Conservation (phyloP, 2,888 invertebrate genomes). For the Ferrisia virgata region DNA sequence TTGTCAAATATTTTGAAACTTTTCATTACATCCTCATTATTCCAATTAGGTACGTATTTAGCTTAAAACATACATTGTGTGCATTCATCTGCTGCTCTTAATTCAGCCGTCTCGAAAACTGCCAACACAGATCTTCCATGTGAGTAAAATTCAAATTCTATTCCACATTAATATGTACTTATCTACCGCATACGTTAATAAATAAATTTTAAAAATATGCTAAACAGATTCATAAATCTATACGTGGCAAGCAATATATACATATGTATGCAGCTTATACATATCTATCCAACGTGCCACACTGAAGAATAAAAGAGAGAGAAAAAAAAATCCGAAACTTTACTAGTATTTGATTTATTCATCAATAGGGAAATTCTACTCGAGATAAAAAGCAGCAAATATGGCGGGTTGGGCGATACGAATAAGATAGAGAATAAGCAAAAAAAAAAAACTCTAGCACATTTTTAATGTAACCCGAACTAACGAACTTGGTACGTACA, state of each 20-base stretch:
- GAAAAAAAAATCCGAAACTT: too few species aligned
- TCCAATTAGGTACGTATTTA: too few species aligned
- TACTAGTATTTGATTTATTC: neutral
- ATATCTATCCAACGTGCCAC: neutral
- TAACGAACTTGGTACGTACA: neutral
- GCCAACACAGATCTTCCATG: too few species aligned
- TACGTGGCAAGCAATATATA: too few species aligned
- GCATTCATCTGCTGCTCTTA: too few species aligned
- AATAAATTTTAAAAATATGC: neutral
- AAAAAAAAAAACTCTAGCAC: neutral
- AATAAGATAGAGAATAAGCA: neutral
- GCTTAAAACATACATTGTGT: too few species aligned
- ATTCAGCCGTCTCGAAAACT: too few species aligned
- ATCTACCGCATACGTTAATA: neutral
- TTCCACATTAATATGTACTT: neutral
- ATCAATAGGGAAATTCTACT: constrained; percentile 7
- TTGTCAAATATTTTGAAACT: too few species aligned
- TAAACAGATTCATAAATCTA: constrained; percentile 12
- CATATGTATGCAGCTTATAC: too few species aligned
- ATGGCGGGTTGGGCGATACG: neutral
- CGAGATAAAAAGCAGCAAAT: neutral
- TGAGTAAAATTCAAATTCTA: neutral
- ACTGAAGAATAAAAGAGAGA: neutral
- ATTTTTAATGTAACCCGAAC: constrained; percentile 6
- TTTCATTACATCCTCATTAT: too few species aligned